phyloP scores from a whole-genome alignment of 2,113 vertebrate genomes.

The Amblyopsis rosae region DNA sequence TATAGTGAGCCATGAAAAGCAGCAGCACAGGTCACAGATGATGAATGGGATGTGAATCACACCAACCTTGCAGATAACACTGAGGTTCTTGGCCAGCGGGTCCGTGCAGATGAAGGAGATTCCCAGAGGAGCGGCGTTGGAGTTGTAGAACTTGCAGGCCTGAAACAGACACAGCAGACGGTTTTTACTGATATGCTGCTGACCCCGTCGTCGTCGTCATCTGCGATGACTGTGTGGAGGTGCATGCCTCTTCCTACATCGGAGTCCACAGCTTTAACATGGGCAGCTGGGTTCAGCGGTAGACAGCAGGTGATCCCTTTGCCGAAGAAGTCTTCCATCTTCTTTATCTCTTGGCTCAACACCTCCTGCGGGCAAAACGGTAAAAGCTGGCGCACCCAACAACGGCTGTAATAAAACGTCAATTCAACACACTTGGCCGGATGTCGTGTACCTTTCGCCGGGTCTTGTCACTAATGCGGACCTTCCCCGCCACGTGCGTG shows the following conservation, averaged over 20 bases:
- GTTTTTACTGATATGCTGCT: neutral
- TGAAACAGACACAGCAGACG: conserved; percentile 39
- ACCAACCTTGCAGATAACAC: conserved; percentile 91
- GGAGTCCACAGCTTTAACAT: conserved; percentile 83
- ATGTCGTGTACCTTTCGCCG: conserved; percentile 79
- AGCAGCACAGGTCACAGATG: too few relatives aligned
- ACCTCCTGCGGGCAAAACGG: conserved; percentile 68
- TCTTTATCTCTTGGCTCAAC: conserved; percentile 75
- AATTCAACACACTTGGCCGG: neutral
- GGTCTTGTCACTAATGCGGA: conserved; percentile 77
- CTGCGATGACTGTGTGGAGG: neutral
- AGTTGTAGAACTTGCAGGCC: conserved; percentile 92
- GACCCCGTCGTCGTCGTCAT: neutral
- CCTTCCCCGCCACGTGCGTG: conserved; percentile 81
- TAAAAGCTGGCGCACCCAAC: neutral
- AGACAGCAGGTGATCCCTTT: conserved; percentile 81
- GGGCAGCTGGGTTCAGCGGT: conserved; percentile 85
- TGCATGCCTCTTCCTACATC: conserved; percentile 72
- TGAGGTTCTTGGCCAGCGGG: conserved; percentile 83
- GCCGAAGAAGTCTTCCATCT: conserved; percentile 83
- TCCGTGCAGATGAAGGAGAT: conserved; percentile 89
- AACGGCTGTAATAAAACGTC: neutral
- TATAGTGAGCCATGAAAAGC: too few relatives aligned
- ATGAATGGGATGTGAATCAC: neutral
- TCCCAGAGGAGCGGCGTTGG: conserved; percentile 88